Base-by-base conservation (phyloP, 2,888 invertebrate genomes). In the Ichneumoninae sp. region DNA sequence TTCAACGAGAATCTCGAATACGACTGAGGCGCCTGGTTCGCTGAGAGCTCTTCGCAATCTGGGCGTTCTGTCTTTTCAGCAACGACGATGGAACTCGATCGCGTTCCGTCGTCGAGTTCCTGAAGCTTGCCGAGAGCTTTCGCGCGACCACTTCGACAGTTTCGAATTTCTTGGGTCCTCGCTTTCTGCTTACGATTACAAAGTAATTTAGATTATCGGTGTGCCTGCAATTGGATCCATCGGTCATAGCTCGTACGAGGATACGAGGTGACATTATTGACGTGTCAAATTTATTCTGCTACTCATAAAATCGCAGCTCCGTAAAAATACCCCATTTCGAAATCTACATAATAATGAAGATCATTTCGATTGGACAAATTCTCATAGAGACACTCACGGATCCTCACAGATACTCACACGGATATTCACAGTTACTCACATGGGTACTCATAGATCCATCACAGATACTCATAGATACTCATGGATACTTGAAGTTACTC, bases 111-210 rank as follows among this genome's bases (percentile, higher is more conserved):
- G 44, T 47, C 44, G 10, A 36, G 3, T 40, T 76, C 26, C 52
- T 7, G 19, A 65, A 60, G 52, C 47, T 65, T 69, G 70, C 44
- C 36, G 57, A 44, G 16, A 74, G 52, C 57, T 81, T 74, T 57
- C 74, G 30, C 47, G n/a, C 10, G 30, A 66, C 22, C 47, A 19
- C 63, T 70, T 70, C 22, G 69, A 79, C 16, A 77, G 60, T 77
- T 77, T 76, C 85, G 83, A 78, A 36, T 65, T 83, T 78, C 69
- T 54, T 63, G 52, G 47, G 3, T 76, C 83, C 83, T 77, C n/a
- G 80, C 79, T 80, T 85, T 65, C 33, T 69, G 75, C 82, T 50
- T 78, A 77, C 52, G 54, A 76, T 68, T 69, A n/a, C 26, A 33
- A 63, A 19, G 52, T 81, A 65, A 73, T 52, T 47, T 65, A 71